These are phyloP conservation scores for Myotis yumanensis DNA, from an alignment of 2,113 vertebrate genomes.

Conservation along the genomic window DNA sequence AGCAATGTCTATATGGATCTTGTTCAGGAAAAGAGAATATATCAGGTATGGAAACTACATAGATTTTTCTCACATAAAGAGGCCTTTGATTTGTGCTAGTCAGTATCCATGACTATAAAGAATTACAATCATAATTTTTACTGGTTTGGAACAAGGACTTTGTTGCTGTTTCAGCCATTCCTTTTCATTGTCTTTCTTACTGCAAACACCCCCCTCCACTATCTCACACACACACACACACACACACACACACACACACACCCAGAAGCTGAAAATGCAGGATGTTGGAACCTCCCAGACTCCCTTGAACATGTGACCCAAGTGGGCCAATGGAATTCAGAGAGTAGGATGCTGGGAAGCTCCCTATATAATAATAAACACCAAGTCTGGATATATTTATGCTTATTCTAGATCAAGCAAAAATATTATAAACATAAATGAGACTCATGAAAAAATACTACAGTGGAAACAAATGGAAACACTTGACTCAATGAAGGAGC, in stretches of 20 bases:
- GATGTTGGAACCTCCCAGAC: neutral
- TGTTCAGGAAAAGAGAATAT: neutral
- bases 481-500: neutral
- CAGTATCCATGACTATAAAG: neutral
- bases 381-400: neutral
- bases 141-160: neutral
- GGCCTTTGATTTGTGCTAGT: neutral
- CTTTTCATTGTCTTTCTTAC: neutral
- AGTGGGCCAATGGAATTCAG: neutral
- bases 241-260: too few relatives aligned
- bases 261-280: neutral
- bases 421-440: neutral
- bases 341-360: neutral
- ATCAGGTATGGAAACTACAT: neutral
- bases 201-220: neutral
- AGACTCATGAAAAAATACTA: neutral
- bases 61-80: conserved; percentile 11
- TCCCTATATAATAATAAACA: neutral
- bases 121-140: neutral
- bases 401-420: neutral
- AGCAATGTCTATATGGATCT: neutral
- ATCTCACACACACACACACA: too few relatives aligned
- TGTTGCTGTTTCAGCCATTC: neutral
- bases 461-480: neutral
- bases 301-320: neutral